Conservation (phyloP, 2,888 invertebrate species). For the Parnassius smintheus region DNA sequence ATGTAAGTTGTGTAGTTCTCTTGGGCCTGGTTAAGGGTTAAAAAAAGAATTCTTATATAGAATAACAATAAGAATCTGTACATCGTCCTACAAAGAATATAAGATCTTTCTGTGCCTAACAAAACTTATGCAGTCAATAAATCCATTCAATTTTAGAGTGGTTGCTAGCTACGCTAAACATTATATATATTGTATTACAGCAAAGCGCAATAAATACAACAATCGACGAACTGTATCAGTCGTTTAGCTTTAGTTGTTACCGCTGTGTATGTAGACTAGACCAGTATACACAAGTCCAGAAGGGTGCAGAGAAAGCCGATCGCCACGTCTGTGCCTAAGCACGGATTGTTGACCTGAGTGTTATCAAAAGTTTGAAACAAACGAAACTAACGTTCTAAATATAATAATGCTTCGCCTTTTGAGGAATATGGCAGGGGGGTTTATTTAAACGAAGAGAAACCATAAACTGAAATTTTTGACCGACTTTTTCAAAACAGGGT, state of each 20-base stretch:
- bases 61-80: too few species aligned
- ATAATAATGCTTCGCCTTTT: too few species aligned
- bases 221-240: conserved; percentile 3
- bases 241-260: conserved; percentile 3
- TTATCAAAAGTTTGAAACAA: too few species aligned
- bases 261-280: neutral
- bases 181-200: neutral
- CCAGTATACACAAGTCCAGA: neutral
- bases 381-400: too few species aligned
- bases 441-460: too few species aligned
- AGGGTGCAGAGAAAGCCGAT: neutral
- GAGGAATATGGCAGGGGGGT: too few species aligned
- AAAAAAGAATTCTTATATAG: too few species aligned
- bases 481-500: too few species aligned
- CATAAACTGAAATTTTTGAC: too few species aligned
- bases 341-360: neutral
- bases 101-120: neutral
- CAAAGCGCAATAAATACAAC: conserved; percentile 1
- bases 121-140: neutral
- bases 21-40: too few species aligned
- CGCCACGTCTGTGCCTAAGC: neutral
- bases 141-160: neutral
- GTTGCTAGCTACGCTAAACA: neutral
- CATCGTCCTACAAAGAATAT: neutral
- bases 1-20: too few species aligned